Conservation (phyloP, 1,140 invertebrate genomes). For the Drosophila sulfurigaster region DNA sequence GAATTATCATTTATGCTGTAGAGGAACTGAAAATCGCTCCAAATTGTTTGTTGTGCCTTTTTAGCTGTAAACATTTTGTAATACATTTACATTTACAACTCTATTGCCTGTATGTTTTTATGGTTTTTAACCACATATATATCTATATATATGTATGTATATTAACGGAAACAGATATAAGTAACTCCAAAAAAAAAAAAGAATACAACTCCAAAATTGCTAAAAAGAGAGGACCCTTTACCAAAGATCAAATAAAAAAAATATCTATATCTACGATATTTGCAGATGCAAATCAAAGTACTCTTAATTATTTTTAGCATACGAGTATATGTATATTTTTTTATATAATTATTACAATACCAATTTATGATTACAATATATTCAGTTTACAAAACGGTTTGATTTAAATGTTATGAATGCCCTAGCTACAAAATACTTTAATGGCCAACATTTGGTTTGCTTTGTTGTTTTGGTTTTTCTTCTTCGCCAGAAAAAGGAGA, state of each 20-base stretch:
- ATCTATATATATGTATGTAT: constrained; percentile 60
- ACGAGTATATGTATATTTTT: constrained; percentile 33
- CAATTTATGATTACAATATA: constrained; percentile 34
- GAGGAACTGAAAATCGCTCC: constrained; percentile 36
- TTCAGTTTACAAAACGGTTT: constrained; percentile 15
- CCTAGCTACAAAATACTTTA: constrained; percentile 68
- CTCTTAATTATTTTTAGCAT: constrained; percentile 55
- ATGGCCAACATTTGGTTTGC: constrained; percentile 17
- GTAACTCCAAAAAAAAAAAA: constrained; percentile 50
- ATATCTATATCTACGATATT: constrained; percentile 49
- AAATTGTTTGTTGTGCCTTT: constrained; percentile 73
- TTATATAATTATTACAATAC: constrained; percentile 51
- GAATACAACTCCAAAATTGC: constrained; percentile 41
- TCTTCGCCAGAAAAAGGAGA: constrained; percentile 47
- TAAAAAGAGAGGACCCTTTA: constrained; percentile 80
- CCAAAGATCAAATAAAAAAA: constrained; percentile 47
- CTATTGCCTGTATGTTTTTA: constrained; percentile 69
- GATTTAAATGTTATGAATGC: constrained; percentile 68
- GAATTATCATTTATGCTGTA: constrained; percentile 30
- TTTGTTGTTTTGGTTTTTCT: constrained; percentile 47
- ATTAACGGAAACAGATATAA: constrained; percentile 66
- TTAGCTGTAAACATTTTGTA: constrained; percentile 71
- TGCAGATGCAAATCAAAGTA: constrained; percentile 56
- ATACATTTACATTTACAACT: constrained; percentile 50
- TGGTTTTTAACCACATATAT: constrained; percentile 46